Percentiles rank a stretch among this genome's conserved stretches.
These are phyloP conservation scores for Furnarius figulus DNA, from an alignment of 2,113 vertebrate species.

Conservation along the genomic window DNA sequence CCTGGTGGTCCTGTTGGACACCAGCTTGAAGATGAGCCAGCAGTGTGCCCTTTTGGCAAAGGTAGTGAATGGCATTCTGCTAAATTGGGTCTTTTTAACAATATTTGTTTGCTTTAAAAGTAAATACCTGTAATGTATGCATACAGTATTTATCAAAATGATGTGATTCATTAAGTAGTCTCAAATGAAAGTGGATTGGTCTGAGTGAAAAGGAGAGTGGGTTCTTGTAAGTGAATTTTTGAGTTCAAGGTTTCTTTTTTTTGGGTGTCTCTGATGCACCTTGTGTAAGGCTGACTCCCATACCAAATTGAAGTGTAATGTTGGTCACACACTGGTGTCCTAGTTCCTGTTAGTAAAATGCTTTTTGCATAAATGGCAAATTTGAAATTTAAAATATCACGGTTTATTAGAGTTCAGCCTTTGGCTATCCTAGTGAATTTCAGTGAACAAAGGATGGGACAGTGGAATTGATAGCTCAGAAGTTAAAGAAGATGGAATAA, in stretches of 20 bases:
- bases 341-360: not conserved
- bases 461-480: not conserved
- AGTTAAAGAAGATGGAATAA: not conserved
- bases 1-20: not conserved
- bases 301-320: not conserved
- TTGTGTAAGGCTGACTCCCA: rapidly evolving
- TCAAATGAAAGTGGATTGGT: not conserved
- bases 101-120: not conserved
- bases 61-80: not conserved
- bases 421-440: not conserved
- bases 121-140: not conserved
- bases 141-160: not conserved
- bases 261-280: not conserved
- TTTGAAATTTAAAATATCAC: not conserved
- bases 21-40: not conserved
- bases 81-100: not conserved
- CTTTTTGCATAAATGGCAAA: not conserved
- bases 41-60: not conserved
- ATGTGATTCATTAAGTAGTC: not conserved
- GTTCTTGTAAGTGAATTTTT: not conserved
- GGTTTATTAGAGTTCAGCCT: not conserved
- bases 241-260: not conserved
- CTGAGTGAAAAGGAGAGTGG: not conserved
- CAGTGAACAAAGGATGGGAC: not conserved
- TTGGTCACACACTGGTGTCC: not conserved